These are phyloP conservation scores for Micropoecilia bifurca DNA, from an alignment of 2,797 vertebrate species.

Conservation along the genomic window DNA sequence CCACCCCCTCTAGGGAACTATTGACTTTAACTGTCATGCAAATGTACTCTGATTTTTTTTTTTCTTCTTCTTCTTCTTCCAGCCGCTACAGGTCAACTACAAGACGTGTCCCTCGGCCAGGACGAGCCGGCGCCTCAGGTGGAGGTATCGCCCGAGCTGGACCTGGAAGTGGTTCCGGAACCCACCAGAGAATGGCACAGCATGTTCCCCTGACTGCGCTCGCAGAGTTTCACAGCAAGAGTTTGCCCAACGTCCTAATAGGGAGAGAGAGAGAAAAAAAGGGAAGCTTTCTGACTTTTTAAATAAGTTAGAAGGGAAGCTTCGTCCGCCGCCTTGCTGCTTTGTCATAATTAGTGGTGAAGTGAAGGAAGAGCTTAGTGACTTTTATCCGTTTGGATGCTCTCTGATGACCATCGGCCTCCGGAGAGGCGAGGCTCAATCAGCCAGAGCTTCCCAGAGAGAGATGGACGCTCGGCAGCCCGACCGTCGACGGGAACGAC, in stretches of 20 bases:
- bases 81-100: slow-evolving; percentile 67
- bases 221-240: slow-evolving; percentile 5
- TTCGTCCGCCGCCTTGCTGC: background rate
- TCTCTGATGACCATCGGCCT: slow-evolving; percentile 48
- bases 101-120: slow-evolving; percentile 78
- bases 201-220: slow-evolving; percentile 84
- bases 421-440: slow-evolving; percentile 40
- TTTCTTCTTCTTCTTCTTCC: background rate
- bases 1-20: background rate
- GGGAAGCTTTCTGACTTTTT: slow-evolving; percentile 7
- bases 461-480: slow-evolving; percentile 9
- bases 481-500: slow-evolving; percentile 5
- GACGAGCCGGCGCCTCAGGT: slow-evolving; percentile 80
- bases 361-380: slow-evolving; percentile 51
- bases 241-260: background rate
- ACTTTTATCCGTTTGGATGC: slow-evolving; percentile 42
- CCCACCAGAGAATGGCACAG: slow-evolving; percentile 90
- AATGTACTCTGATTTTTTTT: background rate
- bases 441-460: slow-evolving; percentile 30
- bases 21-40: background rate
- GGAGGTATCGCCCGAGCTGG: slow-evolving; percentile 84
- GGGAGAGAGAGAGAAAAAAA: background rate
- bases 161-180: slow-evolving; percentile 92
- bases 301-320: slow-evolving; percentile 5
- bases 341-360: slow-evolving; percentile 44